Evolutionary conservation across 92 coral and sea anemone species (phyloP).

Genomic region (Blastomussa wellsi): DNA sequence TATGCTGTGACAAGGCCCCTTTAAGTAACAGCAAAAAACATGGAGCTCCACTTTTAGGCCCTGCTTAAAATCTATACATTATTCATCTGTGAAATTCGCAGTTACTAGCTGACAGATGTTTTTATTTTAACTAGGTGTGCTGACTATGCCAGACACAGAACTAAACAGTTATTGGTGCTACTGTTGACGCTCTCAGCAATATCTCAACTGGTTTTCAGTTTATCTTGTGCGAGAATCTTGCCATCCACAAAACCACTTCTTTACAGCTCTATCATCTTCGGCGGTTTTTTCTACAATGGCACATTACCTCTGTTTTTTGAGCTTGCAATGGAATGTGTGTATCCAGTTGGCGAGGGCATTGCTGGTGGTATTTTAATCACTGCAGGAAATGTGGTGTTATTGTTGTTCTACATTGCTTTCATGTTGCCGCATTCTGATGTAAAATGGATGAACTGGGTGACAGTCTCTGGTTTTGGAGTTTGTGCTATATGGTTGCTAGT

Average conservation of each 20-base stretch:
- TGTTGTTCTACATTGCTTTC: conserved; percentile 56
- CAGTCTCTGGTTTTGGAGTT: conserved; percentile 39
- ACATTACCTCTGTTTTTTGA: conserved; percentile 62
- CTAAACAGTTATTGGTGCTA: conserved; percentile 55
- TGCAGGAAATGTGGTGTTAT: conserved; percentile 28
- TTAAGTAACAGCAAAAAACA: too few relatives aligned
- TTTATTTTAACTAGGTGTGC: conserved; percentile 46
- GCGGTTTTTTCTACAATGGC: conserved; percentile 61
- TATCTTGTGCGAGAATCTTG: conserved; percentile 58
- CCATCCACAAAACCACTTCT: conserved; percentile 61
- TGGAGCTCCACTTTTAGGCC: too few relatives aligned
- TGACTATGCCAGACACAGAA: conserved; percentile 54
- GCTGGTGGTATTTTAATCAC: conserved; percentile 50
- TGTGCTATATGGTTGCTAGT: conserved; percentile 46
- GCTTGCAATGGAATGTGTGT: conserved; percentile 65
- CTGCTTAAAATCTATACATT: too few relatives aligned
- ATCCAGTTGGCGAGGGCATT: conserved; percentile 69
- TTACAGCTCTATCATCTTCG: conserved; percentile 52
- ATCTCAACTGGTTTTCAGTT: conserved; percentile 53
- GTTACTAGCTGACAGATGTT: neutral
- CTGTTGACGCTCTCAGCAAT: conserved; percentile 51
- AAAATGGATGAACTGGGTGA: conserved; percentile 77
- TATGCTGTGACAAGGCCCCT: too few relatives aligned
- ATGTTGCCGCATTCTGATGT: conserved; percentile 62
- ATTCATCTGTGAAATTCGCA: too few relatives aligned